These are phyloP conservation scores for Diplosoma virens DNA, from an alignment of 23 tunicate genomes.

Conservation along the genomic window DNA sequence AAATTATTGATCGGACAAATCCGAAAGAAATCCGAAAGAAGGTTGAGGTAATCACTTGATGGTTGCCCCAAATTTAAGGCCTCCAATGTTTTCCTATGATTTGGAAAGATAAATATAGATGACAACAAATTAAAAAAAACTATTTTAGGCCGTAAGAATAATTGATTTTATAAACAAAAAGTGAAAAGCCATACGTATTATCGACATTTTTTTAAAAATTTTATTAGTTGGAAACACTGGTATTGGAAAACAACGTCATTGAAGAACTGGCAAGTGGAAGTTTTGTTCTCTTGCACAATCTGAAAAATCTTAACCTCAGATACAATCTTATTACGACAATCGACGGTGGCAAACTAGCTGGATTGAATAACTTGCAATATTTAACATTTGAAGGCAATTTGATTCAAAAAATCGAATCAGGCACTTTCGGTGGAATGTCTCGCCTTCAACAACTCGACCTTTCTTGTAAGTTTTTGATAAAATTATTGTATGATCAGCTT, in stretches of 20 bases:
- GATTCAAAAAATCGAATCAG: not conserved
- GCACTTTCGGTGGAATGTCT: not conserved
- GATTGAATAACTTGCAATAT: not conserved
- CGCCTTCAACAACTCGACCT: not conserved
- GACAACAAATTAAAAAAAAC: no score
- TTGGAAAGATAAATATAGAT: no score
- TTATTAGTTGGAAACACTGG: not conserved
- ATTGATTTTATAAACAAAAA: no score
- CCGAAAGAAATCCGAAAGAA: no score
- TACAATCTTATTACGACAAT: not conserved
- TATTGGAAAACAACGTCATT: not conserved
- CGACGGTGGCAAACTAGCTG: not conserved
- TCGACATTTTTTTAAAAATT: not conserved
- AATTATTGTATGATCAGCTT: no score
- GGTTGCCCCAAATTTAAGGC: no score
- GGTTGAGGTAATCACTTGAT: no score
- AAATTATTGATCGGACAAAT: no score
- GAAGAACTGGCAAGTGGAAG: not conserved
- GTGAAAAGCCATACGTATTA: no score
- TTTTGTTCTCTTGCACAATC: not conserved
- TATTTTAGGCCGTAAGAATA: no score
- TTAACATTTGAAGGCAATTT: not conserved
- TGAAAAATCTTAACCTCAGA: not conserved
- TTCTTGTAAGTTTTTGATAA: not conserved
- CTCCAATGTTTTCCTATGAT: no score